These are phyloP conservation scores for Entomobrya proxima DNA, from an alignment of 2,888 invertebrate genomes.

Conservation along the genomic window DNA sequence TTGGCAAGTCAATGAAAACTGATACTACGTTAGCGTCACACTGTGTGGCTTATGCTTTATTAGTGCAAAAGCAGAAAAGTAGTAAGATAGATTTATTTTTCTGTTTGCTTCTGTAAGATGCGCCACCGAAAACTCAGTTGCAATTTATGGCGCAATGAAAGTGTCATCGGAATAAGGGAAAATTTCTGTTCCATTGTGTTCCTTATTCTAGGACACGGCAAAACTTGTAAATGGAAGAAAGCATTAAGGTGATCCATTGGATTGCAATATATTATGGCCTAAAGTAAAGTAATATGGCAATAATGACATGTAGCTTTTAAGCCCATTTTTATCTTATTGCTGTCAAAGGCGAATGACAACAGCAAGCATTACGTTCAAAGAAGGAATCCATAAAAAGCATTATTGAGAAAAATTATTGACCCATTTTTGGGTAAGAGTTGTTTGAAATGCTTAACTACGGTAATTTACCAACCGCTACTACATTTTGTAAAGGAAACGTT, in stretches of 20 bases:
- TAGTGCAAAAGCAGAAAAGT: not conserved
- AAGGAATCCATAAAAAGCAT: not conserved
- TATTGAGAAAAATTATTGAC: not conserved
- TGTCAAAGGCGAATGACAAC: not conserved
- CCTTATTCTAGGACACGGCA: not conserved
- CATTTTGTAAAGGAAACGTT: no score
- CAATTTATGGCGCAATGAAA: conserved; percentile 48
- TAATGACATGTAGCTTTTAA: not conserved
- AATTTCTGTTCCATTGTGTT: not conserved
- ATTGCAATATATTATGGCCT: no score
- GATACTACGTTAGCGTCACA: not conserved
- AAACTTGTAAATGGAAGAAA: no score
- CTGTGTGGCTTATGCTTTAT: not conserved
- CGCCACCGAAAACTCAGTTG: not conserved
- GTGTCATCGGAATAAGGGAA: conserved; percentile 4
- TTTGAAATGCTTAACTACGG: no score
- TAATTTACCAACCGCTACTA: no score
- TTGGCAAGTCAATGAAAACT: conserved; percentile 29
- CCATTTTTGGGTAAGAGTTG: no score
- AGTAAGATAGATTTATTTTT: not conserved
- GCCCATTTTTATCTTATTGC: not conserved
- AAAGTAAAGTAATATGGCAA: not conserved
- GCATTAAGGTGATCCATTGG: no score
- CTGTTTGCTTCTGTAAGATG: not conserved
- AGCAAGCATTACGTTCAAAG: not conserved